phyloP scores from a whole-genome alignment of 2,113 vertebrate genomes.

The Cettia cetti region DNA sequence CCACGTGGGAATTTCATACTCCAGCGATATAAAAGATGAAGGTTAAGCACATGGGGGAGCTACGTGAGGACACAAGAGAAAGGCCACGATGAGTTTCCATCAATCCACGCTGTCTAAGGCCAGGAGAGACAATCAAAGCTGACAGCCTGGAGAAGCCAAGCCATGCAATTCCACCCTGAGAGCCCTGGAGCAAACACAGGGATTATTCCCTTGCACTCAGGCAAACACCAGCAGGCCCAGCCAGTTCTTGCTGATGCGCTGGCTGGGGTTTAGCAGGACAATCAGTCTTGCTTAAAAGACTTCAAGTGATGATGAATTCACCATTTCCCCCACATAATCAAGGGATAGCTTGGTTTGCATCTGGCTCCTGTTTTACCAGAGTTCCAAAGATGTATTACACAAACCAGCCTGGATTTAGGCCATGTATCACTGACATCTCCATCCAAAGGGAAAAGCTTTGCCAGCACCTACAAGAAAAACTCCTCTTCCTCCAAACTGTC shows the following conservation, averaged over 20 bases:
- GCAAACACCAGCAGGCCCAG: not conserved
- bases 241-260: conserved; percentile 14
- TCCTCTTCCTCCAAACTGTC: not conserved
- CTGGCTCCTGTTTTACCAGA: not conserved
- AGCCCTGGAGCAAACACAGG: not conserved
- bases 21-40: not conserved
- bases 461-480: not conserved
- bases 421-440: conserved; percentile 52
- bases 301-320: conserved; percentile 49
- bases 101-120: not conserved
- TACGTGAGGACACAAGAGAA: not conserved
- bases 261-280: not conserved
- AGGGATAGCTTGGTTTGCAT: conserved; percentile 51
- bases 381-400: conserved; percentile 9
- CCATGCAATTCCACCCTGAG: not conserved
- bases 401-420: not conserved
- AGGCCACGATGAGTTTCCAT: conserved; percentile 14
- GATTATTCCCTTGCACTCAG: not conserved
- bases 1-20: not conserved
- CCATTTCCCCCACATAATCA: conserved; percentile 25
- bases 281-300: conserved; percentile 55
- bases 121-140: not conserved
- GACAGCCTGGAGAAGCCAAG: not conserved
- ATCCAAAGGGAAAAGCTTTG: not conserved
- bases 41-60: not conserved